These are phyloP conservation scores for Petroica traversi DNA, from an alignment of 2,113 vertebrate species.

Conservation along the genomic window DNA sequence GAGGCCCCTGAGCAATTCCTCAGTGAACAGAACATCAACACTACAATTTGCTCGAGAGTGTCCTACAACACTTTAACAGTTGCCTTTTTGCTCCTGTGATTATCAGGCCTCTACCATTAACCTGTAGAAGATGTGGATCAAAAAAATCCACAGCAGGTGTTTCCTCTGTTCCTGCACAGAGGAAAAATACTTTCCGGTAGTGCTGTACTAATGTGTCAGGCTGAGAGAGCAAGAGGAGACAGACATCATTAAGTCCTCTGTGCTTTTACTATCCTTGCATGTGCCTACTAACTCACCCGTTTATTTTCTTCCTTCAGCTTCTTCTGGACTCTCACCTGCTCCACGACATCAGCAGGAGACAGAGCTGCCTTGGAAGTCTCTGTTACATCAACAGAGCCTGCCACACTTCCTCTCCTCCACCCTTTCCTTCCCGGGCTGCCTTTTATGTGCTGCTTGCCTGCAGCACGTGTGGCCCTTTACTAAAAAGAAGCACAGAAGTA, in stretches of 20 bases:
- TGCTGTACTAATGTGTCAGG: neutral
- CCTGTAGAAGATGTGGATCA: neutral
- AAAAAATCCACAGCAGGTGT: neutral
- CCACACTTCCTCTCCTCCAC: neutral
- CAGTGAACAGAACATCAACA: neutral
- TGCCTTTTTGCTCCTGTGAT: neutral
- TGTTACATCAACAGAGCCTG: accelerated
- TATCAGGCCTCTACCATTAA: neutral
- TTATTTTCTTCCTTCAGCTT: neutral
- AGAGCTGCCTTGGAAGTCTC: neutral
- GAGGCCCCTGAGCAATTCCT: neutral
- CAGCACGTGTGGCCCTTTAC: neutral
- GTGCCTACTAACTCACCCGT: neutral
- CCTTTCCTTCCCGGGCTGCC: neutral
- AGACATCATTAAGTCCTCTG: neutral
- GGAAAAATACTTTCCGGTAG: neutral
- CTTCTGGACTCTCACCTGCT: neutral
- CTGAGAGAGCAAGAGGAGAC: neutral
- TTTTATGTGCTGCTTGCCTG: neutral
- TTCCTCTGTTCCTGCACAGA: neutral
- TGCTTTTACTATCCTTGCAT: neutral
- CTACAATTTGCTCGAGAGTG: neutral
- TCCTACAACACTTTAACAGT: neutral
- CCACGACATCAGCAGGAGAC: neutral
- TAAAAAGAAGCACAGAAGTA: neutral